These are phyloP conservation scores for Anticlea derivata DNA, from an alignment of 2,888 invertebrate genomes.

Conservation along the genomic window DNA sequence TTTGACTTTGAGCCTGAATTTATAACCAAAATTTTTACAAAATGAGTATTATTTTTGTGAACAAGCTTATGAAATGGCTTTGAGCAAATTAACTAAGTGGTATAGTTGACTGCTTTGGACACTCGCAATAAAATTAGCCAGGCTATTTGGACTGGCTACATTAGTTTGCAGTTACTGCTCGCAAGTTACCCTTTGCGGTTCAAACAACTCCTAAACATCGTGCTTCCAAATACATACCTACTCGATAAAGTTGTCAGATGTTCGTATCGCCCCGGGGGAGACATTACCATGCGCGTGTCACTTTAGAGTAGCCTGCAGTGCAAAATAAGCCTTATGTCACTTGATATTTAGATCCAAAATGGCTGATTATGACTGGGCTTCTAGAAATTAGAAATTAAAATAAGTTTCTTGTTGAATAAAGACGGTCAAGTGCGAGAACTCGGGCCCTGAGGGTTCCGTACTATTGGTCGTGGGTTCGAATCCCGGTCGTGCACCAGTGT, in stretches of 20 bases:
- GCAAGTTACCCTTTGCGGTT: slow-evolving; percentile 34
- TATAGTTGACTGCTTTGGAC: neutral
- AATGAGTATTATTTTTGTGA: no score
- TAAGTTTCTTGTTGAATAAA: no score
- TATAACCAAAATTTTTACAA: no score
- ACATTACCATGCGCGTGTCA: slow-evolving; percentile 34
- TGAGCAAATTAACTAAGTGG: no score
- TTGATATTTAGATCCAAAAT: neutral
- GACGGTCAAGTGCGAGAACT: no score
- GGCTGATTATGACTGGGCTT: neutral
- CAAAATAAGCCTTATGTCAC: neutral
- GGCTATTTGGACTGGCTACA: slow-evolving; percentile 22
- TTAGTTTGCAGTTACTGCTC: slow-evolving; percentile 35
- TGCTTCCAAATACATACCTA: slow-evolving; percentile 49
- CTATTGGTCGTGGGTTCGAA: no score
- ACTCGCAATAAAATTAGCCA: slow-evolving; percentile 12
- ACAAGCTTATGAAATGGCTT: no score
- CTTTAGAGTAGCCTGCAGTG: neutral
- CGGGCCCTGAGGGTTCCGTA: no score
- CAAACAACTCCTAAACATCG: slow-evolving; percentile 42
- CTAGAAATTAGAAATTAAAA: no score
- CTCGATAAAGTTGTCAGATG: slow-evolving; percentile 55
- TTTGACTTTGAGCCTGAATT: no score
- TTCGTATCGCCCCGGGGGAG: slow-evolving; percentile 52
- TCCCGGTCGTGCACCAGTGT: no score